Evolutionary conservation across 2,888 invertebrate species (phyloP).

Genomic region (Xylophagus ater): DNA sequence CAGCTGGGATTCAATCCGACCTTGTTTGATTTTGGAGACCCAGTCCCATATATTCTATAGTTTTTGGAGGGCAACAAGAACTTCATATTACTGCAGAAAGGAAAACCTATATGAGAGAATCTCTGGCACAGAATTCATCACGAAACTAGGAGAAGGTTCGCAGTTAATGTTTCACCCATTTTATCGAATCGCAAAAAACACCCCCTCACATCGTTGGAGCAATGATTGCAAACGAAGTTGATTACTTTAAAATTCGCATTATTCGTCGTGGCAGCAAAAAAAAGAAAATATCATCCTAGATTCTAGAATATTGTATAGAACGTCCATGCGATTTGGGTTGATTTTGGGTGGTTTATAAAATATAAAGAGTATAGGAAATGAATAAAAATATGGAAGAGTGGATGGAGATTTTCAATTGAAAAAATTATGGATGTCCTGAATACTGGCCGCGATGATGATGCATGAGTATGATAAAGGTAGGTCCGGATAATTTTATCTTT

Average conservation of each 20-base stretch:
- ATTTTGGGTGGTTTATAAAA: background rate
- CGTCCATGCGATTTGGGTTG: slow-evolving; percentile 3
- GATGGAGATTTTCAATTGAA: slow-evolving; percentile 15
- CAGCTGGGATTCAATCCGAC: background rate
- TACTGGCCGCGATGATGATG: slow-evolving; percentile 4
- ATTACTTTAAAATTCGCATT: slow-evolving; percentile 19
- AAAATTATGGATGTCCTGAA: slow-evolving; percentile 16
- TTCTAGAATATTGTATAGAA: background rate
- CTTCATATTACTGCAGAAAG: too few species aligned
- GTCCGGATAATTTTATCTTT: background rate
- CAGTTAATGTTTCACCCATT: too few species aligned
- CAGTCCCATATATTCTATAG: too few species aligned
- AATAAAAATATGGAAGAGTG: slow-evolving; percentile 6
- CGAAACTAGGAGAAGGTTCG: too few species aligned
- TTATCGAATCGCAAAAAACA: background rate
- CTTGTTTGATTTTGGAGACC: background rate
- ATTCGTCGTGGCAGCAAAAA: slow-evolving; percentile 15
- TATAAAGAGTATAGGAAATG: too few species aligned
- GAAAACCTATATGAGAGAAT: too few species aligned
- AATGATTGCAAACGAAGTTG: slow-evolving; percentile 14
- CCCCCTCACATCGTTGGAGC: slow-evolving; percentile 7
- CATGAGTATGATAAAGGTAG: background rate
- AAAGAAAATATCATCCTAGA: slow-evolving; percentile 13
- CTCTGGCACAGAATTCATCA: too few species aligned
- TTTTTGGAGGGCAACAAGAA: too few species aligned